Percentiles rank a stretch among this genome's conserved stretches.
Conservation (phyloP, 2,888 invertebrate genomes). For the Drosophila mimetica region DNA sequence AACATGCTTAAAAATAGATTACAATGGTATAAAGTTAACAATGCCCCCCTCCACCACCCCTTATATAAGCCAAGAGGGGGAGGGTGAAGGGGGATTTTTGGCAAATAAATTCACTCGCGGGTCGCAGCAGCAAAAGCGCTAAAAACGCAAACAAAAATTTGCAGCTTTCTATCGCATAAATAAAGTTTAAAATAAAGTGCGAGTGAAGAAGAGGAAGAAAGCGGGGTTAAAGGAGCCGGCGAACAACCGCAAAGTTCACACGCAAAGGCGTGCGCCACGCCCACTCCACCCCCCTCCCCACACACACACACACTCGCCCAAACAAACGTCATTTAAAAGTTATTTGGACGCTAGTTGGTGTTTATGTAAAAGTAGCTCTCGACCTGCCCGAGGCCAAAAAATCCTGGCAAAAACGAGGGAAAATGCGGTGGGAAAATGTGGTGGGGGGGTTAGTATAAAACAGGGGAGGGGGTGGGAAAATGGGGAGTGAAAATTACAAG, state of each 20-base stretch:
- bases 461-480: neutral
- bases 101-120: constrained; percentile 60
- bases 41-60: constrained; percentile 22
- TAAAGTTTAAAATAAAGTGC: constrained; percentile 76
- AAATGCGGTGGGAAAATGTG: constrained; percentile 1
- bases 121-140: constrained; percentile 42
- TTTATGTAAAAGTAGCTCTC: constrained; percentile 72
- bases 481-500: neutral
- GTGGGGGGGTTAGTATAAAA: neutral
- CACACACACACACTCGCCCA: constrained; percentile 26
- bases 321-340: constrained; percentile 80
- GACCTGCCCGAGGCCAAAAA: constrained; percentile 27
- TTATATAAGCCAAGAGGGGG: constrained; percentile 15
- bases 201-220: constrained; percentile 51
- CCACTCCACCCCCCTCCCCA: constrained; percentile 2
- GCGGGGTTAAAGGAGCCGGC: neutral
- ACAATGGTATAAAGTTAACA: constrained; percentile 69
- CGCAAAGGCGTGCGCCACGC: constrained; percentile 63
- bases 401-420: neutral
- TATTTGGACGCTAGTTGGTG: constrained; percentile 77
- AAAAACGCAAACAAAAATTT: constrained; percentile 71
- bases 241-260: constrained; percentile 65
- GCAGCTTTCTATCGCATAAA: constrained; percentile 74
- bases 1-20: constrained; percentile 71
- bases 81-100: neutral